Evolutionary conservation across 2,113 vertebrate species (phyloP).

Genomic region (Menura novaehollandiae): DNA sequence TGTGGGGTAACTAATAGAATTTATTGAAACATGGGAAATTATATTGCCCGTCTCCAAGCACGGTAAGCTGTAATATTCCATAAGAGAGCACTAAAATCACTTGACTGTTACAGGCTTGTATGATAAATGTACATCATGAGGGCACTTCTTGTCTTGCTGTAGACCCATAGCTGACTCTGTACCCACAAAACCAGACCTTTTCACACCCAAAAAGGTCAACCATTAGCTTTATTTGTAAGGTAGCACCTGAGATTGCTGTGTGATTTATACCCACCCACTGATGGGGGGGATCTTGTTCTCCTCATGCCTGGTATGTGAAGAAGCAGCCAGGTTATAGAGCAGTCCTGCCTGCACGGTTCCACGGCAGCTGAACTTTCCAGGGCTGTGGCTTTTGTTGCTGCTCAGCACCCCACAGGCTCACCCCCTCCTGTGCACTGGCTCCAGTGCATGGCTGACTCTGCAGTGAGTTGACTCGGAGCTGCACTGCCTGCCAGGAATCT

Average conservation of each 20-base stretch:
- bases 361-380: not conserved
- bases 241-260: not conserved
- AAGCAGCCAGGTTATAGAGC: not conserved
- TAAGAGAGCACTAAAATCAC: not conserved
- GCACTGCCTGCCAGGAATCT: not conserved
- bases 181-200: not conserved
- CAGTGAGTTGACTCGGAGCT: rapidly evolving
- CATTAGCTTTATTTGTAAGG: not conserved
- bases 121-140: not conserved
- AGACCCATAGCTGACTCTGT: not conserved
- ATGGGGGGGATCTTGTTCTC: not conserved
- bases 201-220: rapidly evolving
- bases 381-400: not conserved
- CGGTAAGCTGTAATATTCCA: not conserved
- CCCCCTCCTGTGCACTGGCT: not conserved
- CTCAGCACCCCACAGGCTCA: rapidly evolving
- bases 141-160: not conserved
- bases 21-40: not conserved
- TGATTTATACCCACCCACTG: not conserved
- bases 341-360: rapidly evolving
- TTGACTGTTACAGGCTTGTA: not conserved
- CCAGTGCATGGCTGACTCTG: not conserved
- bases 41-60: not conserved
- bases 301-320: not conserved
- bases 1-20: not conserved